Base-by-base conservation (phyloP, 2,888 invertebrate species). In the Apeira syringaria region DNA sequence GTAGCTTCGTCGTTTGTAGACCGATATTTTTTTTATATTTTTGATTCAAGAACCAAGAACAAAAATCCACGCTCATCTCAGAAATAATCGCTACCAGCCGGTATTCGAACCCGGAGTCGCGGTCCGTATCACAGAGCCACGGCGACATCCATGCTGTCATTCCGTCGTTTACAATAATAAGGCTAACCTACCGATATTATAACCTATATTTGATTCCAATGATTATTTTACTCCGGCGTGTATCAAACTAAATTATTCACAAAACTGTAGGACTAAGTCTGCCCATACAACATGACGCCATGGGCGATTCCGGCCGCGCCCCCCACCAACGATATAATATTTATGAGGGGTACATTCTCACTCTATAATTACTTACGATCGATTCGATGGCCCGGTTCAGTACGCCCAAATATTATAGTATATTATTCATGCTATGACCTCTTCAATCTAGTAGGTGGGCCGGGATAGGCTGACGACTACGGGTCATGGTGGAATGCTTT, bases 341-440 rank as follows among this genome's bases (percentile, higher is more conserved):
- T 88, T 85, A 86, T 85, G 85, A 83, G 81, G 87, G 87, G 82
- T 80, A 79, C 62, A 74, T 81, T 84, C 80, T 81, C 77, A 83
- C 81, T 85, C 80, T 85, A 86, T 89, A 89, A 89, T 89, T 89
- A 56, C 51, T 46, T 47, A 83, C 81, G 77, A 86, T 89, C 84
- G 86, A 86, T 86, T 83, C 74, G 70, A 70, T 67, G 68, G 68
- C 48, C 72, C 65, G 68, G 68, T 75, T 80, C 75, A 79, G 76
- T 78, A 76, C 84, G 81, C 85, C 84, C 86, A 81, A 86, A 86
- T 30, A 41, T 18, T 13, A 12, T 27, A 12, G 32, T 27, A 10
- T 32, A 41, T 80, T 86, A 85, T 83, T 84, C 85, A 81, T 79
- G 59, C 56, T 58, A 62, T 70, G 76, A 76, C 74, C 82, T 79